Conservation (phyloP, 92 coral and sea anemone species). For the Phenganax subtilis region DNA sequence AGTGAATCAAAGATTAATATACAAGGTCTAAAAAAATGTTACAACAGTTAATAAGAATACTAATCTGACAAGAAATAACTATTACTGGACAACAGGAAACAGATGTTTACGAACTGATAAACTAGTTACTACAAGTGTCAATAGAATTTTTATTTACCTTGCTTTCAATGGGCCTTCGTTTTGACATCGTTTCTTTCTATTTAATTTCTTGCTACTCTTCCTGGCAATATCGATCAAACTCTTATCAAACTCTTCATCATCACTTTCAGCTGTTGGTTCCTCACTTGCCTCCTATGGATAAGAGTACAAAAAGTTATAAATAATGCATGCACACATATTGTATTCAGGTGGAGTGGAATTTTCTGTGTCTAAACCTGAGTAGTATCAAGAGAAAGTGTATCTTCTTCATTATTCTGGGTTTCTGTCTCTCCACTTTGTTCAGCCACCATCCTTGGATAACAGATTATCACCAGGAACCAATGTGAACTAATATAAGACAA, state of each 20-base stretch:
- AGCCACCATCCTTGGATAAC: conserved; percentile 59
- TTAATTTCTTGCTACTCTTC: conserved; percentile 30
- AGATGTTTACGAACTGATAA: too few species aligned
- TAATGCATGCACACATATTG: too few species aligned
- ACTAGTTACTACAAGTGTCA: not conserved
- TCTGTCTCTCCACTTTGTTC: conserved; percentile 20
- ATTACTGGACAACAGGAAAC: too few species aligned
- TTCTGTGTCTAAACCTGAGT: not conserved
- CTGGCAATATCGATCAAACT: conserved; percentile 4
- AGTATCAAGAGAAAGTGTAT: not conserved
- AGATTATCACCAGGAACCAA: conserved; percentile 82
- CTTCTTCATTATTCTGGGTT: conserved; percentile 38
- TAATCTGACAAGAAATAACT: not conserved
- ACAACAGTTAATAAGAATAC: not conserved
- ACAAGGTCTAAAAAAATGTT: conserved; percentile 64
- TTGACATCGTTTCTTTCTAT: conserved; percentile 7
- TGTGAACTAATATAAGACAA: conserved; percentile 54
- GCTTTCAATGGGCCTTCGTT: conserved; percentile 30
- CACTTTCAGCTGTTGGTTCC: not conserved
- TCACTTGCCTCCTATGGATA: conserved; percentile 7
- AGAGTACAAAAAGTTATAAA: not conserved
- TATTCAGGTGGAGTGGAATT: not conserved
- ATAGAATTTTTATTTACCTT: conserved; percentile 29
- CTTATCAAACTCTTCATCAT: conserved; percentile 7
- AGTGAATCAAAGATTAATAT: conserved; percentile 83